Conservation (phyloP, 2,113 vertebrate species). For the Epinephelus moara region DNA sequence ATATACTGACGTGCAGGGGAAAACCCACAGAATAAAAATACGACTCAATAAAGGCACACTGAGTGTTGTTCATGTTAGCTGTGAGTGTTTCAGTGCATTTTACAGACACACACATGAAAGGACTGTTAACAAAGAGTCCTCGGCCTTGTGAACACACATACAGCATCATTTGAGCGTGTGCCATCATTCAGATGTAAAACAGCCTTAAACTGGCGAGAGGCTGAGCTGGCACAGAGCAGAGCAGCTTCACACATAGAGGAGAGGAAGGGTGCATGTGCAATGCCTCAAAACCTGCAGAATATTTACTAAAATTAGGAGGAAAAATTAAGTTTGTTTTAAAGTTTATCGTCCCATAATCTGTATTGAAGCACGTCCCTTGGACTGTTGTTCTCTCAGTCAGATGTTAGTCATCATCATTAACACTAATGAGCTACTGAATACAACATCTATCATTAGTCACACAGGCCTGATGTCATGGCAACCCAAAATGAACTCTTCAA, state of each 20-base stretch:
- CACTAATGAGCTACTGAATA: not conserved
- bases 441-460: not conserved
- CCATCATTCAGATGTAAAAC: conserved; percentile 61
- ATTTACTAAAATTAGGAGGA: not conserved
- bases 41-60: not conserved
- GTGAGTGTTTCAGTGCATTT: not conserved
- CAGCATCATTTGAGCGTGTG: conserved; percentile 29
- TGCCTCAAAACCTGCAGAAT: not conserved
- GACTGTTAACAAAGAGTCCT: conserved; percentile 44
- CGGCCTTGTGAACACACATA: conserved; percentile 8
- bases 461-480: not conserved
- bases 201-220: conserved; percentile 27
- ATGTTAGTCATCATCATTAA: not conserved
- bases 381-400: not conserved
- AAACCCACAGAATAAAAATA: not conserved
- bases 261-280: too few relatives aligned
- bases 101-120: not conserved
- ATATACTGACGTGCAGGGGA: too few relatives aligned
- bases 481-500: not conserved
- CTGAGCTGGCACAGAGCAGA: conserved; percentile 11
- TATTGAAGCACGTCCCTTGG: not conserved
- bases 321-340: not conserved
- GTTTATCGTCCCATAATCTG: not conserved
- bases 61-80: not conserved
- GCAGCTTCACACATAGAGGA: not conserved